These are phyloP conservation scores for Tyrannus savana DNA, from an alignment of 2,113 vertebrate species.

Conservation along the genomic window DNA sequence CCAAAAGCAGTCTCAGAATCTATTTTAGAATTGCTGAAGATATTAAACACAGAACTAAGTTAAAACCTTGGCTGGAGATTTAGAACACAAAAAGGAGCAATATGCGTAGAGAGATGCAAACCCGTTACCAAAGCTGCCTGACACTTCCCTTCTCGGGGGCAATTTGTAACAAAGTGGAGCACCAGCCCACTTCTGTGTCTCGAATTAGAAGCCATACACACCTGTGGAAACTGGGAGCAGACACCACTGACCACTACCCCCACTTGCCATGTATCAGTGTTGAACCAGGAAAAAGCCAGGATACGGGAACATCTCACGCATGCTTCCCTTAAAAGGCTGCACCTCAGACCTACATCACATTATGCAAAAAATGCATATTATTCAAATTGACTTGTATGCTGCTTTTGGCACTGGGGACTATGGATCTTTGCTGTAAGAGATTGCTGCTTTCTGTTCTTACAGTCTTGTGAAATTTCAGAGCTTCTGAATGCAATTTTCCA, in stretches of 20 bases:
- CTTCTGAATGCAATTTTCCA: background rate
- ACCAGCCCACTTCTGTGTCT: background rate
- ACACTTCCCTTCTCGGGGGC: background rate
- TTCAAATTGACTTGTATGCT: background rate
- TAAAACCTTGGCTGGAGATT: background rate
- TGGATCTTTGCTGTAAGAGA: background rate
- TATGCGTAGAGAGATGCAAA: background rate
- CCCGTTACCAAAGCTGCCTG: background rate
- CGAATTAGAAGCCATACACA: background rate
- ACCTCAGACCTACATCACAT: background rate
- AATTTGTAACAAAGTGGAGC: background rate
- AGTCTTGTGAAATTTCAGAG: background rate
- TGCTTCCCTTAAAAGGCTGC: background rate
- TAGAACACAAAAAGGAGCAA: background rate
- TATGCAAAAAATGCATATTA: background rate
- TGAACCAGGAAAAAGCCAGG: background rate
- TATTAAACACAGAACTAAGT: background rate
- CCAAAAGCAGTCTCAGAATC: background rate
- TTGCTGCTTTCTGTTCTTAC: background rate
- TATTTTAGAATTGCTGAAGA: background rate
- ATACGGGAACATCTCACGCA: background rate
- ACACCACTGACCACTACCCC: background rate
- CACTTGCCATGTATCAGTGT: rapidly evolving
- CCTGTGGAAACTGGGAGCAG: background rate
- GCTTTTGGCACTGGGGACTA: background rate